Evolutionary conservation across 2,797 vertebrate species (phyloP).

Genomic region (Lemur catta): DNA sequence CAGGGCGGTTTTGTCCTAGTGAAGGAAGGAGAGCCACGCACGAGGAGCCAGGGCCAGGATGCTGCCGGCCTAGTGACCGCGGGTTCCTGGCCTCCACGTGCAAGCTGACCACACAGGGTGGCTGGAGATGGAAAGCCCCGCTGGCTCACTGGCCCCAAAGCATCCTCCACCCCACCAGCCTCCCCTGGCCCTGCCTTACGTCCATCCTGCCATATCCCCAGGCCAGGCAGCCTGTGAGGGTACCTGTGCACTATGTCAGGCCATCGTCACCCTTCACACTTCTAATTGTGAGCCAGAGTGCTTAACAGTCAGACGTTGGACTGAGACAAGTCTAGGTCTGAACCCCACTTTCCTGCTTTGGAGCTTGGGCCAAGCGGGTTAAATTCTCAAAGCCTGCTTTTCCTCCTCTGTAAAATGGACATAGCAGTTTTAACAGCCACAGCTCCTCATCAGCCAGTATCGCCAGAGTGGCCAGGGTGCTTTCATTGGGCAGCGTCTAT

Average conservation of each 20-base stretch:
- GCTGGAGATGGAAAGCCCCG: neutral
- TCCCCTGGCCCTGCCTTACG: neutral
- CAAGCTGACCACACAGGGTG: neutral
- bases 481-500: neutral
- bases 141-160: neutral
- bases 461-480: neutral
- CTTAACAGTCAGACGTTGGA: neutral
- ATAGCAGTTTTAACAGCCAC: neutral
- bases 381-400: neutral
- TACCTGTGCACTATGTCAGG: neutral
- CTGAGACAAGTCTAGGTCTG: neutral
- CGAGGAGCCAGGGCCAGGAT: slow-evolving; percentile 32
- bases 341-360: neutral
- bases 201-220: neutral
- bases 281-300: neutral
- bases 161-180: neutral
- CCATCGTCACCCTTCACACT: neutral
- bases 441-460: neutral
- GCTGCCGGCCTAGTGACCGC: neutral
- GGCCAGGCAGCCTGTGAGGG: neutral
- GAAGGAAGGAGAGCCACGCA: neutral
- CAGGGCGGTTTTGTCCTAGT: neutral
- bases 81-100: rapidly evolving
- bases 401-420: neutral
- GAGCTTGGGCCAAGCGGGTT: neutral